Evolutionary conservation across 1,140 invertebrate species (phyloP).

Genomic region (Drosophila lacertosa): DNA sequence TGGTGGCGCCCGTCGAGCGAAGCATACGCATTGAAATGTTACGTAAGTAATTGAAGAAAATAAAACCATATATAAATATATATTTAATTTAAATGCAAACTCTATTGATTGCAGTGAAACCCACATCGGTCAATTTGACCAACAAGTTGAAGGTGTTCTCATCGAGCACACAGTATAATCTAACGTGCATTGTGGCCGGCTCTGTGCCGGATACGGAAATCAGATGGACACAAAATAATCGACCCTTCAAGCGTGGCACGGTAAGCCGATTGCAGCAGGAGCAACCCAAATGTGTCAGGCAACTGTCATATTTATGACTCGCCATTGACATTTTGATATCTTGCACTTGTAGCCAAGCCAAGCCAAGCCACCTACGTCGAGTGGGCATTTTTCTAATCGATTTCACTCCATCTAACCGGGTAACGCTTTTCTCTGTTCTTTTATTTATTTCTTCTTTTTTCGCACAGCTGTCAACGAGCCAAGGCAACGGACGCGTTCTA

Average conservation of each 20-base stretch:
- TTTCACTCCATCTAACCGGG: constrained; percentile 53
- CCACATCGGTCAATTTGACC: constrained; percentile 89
- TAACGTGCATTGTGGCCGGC: constrained; percentile 92
- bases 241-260: constrained; percentile 89
- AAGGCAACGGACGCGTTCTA: constrained; percentile 89
- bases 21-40: constrained; percentile 91
- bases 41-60: constrained; percentile 86
- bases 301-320: constrained; percentile 64
- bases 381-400: constrained; percentile 73
- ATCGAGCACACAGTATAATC: constrained; percentile 90
- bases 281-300: constrained; percentile 15
- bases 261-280: constrained; percentile 84
- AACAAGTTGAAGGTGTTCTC: constrained; percentile 90
- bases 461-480: constrained; percentile 86
- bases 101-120: constrained; percentile 88
- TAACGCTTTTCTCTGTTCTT: neutral
- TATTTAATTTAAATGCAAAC: neutral
- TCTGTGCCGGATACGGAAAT: constrained; percentile 92
- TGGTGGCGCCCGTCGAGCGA: constrained; percentile 91
- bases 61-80: constrained; percentile 14
- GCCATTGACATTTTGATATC: constrained; percentile 49
- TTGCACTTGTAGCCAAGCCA: constrained; percentile 31
- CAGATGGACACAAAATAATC: constrained; percentile 92
- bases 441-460: neutral
- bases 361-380: constrained; percentile 4